A percentile compares a stretch with the other conserved stretches of the same genome.
Evolutionary conservation across 2,797 vertebrate genomes (phyloP).

Genomic region (Percopsis omiscomaycus): DNA sequence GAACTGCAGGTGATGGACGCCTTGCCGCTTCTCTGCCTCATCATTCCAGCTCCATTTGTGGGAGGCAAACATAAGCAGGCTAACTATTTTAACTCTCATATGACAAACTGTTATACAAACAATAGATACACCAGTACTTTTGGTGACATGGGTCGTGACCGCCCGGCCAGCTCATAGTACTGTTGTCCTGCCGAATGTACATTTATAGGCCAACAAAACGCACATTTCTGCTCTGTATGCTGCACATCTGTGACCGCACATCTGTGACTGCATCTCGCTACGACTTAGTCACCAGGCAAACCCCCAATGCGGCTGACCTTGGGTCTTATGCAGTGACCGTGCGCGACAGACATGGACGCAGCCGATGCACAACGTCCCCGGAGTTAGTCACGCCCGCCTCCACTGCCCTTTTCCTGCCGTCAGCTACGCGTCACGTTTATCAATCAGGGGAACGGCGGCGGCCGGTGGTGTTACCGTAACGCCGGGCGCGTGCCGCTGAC

Average conservation of each 20-base stretch:
- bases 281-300: constrained; percentile 50
- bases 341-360: constrained; percentile 10
- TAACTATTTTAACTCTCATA: constrained; percentile 30
- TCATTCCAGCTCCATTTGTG: constrained; percentile 56
- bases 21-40: constrained; percentile 33
- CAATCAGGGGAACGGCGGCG: constrained; percentile 33
- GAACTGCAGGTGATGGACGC: too few species aligned
- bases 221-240: background rate
- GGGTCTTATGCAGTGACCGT: constrained; percentile 42
- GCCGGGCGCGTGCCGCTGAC: constrained; percentile 52
- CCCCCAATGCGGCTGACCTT: constrained; percentile 51
- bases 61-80: constrained; percentile 50
- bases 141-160: constrained; percentile 32
- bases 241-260: constrained; percentile 28
- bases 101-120: constrained; percentile 34
- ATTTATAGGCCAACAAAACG: constrained; percentile 45
- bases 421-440: constrained; percentile 38
- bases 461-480: constrained; percentile 58
- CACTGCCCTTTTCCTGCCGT: constrained; percentile 16
- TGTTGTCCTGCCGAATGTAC: constrained; percentile 40
- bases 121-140: constrained; percentile 26
- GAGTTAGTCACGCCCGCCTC: constrained; percentile 32
- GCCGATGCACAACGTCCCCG: constrained; percentile 28
- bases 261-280: constrained; percentile 24
- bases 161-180: constrained; percentile 38